Base-by-base conservation (phyloP, 2,113 vertebrate species). In the Hirundichthys speculiger region DNA sequence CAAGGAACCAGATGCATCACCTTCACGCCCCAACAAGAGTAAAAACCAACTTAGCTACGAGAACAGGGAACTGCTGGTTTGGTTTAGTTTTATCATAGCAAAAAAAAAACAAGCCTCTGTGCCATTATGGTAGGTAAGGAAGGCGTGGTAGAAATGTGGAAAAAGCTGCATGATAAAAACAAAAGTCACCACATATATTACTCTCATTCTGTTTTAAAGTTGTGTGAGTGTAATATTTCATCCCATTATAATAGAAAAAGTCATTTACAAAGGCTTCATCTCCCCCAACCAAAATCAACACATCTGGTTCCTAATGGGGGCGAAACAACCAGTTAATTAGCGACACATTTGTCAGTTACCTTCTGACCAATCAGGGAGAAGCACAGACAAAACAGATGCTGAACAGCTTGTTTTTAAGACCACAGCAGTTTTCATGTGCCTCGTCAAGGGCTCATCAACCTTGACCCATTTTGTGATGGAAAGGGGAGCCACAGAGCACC, bases 381-480 rank as follows among this genome's bases (percentile, higher is more conserved):
- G 61, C 66, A 39, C 18, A 12, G 53, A 30, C 8, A 16, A 45
- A 72, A 47, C 69, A 77, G 82, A 73, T 16, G 73, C 73, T 10
- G 19, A 80, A 64, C 80, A 80, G 78, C 74, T 79, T 83, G 69
- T 49, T 76, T 77, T 77, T 71, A 78, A 47, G 81, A 69, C 64
- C 68, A 21, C 20, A 77, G 21, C 79, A 56, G 62, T 71, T 78
- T 70, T 55, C 10, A 21, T 2, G 51, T 11, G 8, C 2, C 61
- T n/a, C 52, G 13, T 80, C 54, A 86, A 89, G 82, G 82, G 60
- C 77, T 55, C 19, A 49, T 71, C 70, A 53, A 79, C 85, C 84
- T 85, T 88, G 89, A 90, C 85, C 89, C 65, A 88, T 69, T 84
- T 90, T 66, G 43, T 30, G 47, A 49, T 39, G 46, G 21, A 68